These are phyloP conservation scores for Craseonycteris thonglongyai DNA, from an alignment of 2,113 vertebrate genomes.

Conservation along the genomic window DNA sequence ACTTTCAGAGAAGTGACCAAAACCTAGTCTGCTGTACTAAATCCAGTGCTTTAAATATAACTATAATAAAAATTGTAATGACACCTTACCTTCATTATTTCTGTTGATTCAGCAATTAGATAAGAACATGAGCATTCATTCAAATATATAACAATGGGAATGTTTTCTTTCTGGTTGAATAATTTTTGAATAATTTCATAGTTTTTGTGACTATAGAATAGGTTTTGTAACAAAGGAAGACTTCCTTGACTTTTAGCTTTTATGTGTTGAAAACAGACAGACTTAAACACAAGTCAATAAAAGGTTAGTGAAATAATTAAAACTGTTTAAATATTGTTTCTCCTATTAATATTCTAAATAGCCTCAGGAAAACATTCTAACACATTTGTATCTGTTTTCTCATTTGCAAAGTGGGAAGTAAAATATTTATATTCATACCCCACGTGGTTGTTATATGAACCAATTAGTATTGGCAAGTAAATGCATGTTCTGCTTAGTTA, in stretches of 20 bases:
- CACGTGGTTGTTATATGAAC: not conserved
- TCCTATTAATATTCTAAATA: not conserved
- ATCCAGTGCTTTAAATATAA: not conserved
- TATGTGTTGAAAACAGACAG: not conserved
- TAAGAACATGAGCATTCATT: not conserved
- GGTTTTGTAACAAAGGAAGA: not conserved
- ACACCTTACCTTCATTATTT: not conserved
- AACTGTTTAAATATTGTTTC: conserved; percentile 18
- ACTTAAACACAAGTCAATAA: not conserved
- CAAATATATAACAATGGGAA: not conserved
- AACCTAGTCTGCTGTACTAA: not conserved
- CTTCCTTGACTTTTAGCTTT: not conserved
- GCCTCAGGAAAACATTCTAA: not conserved
- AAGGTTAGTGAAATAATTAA: not conserved
- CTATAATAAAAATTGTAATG: not conserved
- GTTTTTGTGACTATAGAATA: not conserved
- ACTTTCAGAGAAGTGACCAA: not conserved
- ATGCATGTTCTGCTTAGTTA: not conserved
- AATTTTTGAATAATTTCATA: not conserved
- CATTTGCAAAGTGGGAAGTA: conserved; percentile 26
- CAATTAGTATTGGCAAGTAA: conserved; percentile 25
- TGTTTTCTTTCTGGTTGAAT: not conserved
- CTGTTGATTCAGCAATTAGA: not conserved
- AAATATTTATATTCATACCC: conserved; percentile 31
- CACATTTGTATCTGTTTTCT: not conserved